Evolutionary conservation across 1,140 invertebrate species (phyloP).

Genomic region (Camponotus vicinus): DNA sequence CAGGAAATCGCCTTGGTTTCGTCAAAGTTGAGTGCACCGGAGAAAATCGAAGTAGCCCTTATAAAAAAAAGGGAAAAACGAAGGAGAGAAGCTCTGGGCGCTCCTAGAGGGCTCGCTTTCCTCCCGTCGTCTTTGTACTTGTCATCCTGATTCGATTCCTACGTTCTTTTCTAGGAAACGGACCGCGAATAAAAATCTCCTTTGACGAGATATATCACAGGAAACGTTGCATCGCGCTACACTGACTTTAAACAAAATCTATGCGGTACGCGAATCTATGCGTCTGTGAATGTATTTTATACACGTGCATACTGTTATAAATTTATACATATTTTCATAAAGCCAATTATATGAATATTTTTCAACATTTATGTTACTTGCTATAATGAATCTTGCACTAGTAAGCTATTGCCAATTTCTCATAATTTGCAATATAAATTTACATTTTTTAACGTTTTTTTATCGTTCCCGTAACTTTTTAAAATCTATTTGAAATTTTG

Average conservation of each 20-base stretch:
- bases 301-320: not conserved
- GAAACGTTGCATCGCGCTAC: slow-evolving; percentile 62
- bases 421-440: slow-evolving; percentile 3
- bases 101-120: slow-evolving; percentile 64
- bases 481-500: not conserved
- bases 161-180: slow-evolving; percentile 71
- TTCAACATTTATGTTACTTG: not conserved
- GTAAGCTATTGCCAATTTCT: not conserved
- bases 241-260: slow-evolving; percentile 66
- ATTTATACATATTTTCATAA: not conserved
- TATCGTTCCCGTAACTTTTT: not conserved
- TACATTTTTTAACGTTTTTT: not conserved
- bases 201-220: slow-evolving; percentile 69
- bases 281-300: slow-evolving; percentile 51
- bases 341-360: slow-evolving; percentile 18
- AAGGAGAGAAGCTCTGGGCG: slow-evolving; percentile 40
- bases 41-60: slow-evolving; percentile 70
- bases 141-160: slow-evolving; percentile 75
- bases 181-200: slow-evolving; percentile 75
- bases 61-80: slow-evolving; percentile 43
- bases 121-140: slow-evolving; percentile 73
- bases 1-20: slow-evolving; percentile 72
- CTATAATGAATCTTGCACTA: not conserved
- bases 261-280: slow-evolving; percentile 37
- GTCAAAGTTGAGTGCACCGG: slow-evolving; percentile 71